These are phyloP conservation scores for Leucoraja erinaceus DNA, from an alignment of 2,113 vertebrate species.

Conservation along the genomic window DNA sequence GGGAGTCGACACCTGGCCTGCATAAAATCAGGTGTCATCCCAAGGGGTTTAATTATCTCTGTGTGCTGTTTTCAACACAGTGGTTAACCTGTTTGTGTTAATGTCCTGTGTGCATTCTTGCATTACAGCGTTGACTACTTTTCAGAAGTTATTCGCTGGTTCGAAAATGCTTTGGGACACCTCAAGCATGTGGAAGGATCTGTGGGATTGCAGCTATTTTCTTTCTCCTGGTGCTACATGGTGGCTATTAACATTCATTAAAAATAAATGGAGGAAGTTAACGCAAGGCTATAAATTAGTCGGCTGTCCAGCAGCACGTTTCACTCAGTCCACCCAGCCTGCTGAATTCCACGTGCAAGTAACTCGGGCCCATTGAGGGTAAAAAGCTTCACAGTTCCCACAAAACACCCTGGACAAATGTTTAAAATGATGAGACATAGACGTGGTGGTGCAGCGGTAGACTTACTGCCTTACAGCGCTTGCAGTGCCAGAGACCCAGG, in stretches of 20 bases:
- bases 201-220: neutral
- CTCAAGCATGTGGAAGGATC: neutral
- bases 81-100: slow-evolving; percentile 2
- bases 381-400: too few species aligned
- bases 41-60: neutral
- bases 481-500: too few species aligned
- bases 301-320: too few species aligned
- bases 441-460: too few species aligned
- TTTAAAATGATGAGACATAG: too few species aligned
- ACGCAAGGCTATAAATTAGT: too few species aligned
- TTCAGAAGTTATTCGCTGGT: neutral
- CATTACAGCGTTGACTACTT: neutral
- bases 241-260: neutral
- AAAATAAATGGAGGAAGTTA: neutral
- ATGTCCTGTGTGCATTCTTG: neutral
- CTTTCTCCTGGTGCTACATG: neutral
- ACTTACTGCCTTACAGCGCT: too few species aligned
- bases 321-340: too few species aligned
- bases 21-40: neutral
- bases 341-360: too few species aligned
- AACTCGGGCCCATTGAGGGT: too few species aligned
- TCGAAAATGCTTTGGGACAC: neutral
- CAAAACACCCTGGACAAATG: too few species aligned
- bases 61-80: slow-evolving; percentile 18
- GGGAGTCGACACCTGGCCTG: neutral